phyloP scores from a whole-genome alignment of 2,113 vertebrate genomes.

The Chaetops frenatus region DNA sequence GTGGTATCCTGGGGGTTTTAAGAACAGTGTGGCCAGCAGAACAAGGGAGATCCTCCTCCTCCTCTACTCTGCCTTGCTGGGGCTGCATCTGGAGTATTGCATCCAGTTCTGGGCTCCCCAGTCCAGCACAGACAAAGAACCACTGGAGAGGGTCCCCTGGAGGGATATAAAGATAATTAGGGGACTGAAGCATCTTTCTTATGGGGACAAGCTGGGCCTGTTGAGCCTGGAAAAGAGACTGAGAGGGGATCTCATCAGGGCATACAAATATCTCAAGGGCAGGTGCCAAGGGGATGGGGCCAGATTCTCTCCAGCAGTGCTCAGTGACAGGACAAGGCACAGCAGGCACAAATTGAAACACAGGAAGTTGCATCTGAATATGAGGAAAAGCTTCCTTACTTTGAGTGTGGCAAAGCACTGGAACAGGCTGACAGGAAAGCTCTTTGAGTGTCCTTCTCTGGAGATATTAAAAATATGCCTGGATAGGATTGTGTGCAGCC shows the following conservation, averaged over 20 bases:
- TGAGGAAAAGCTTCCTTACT: background rate
- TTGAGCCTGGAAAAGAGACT: background rate
- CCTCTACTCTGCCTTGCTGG: background rate
- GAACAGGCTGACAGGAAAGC: background rate
- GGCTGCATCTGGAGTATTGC: background rate
- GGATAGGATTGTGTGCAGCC: background rate
- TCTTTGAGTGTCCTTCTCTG: background rate
- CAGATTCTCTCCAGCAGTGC: background rate
- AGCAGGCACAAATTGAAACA: background rate
- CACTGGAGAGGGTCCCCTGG: background rate
- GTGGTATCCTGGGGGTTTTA: background rate
- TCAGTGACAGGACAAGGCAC: background rate
- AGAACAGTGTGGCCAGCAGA: background rate
- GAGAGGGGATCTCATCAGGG: background rate
- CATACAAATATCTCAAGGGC: background rate
- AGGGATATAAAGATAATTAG: background rate
- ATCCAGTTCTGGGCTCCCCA: background rate
- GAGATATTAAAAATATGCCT: background rate
- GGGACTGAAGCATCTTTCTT: background rate
- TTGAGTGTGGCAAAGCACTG: background rate
- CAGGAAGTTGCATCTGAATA: background rate
- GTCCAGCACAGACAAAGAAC: background rate
- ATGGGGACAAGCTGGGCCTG: background rate
- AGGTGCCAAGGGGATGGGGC: background rate
- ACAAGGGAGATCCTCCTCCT: background rate